Percentiles rank a stretch among this genome's conserved stretches.
Evolutionary conservation across 2,113 vertebrate species (phyloP).

Genomic region (Rafetus swinhoei): DNA sequence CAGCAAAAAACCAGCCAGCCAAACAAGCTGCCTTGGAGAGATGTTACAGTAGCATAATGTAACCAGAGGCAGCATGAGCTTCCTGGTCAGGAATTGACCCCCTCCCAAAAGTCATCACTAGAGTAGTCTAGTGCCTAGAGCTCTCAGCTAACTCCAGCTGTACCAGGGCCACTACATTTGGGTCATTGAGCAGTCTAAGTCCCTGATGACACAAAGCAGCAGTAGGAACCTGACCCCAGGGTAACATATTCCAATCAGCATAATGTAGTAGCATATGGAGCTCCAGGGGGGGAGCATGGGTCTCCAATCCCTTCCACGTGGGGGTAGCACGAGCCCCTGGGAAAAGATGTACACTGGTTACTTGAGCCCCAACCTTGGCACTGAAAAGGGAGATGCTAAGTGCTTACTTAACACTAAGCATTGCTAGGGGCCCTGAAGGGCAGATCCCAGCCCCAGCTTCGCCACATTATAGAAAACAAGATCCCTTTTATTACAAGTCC

Average conservation of each 20-base stretch:
- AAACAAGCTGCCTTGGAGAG: rapidly evolving
- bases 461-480: too few relatives aligned
- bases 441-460: too few relatives aligned
- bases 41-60: rapidly evolving
- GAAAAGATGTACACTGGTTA: too few relatives aligned
- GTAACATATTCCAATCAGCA: background rate
- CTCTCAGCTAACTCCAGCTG: background rate
- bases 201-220: rapidly evolving
- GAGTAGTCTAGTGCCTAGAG: rapidly evolving
- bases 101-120: too few relatives aligned
- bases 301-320: background rate
- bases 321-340: rapidly evolving
- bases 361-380: too few relatives aligned
- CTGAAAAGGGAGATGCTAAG: too few relatives aligned
- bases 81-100: background rate
- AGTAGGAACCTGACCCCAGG: background rate
- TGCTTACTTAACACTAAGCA: too few relatives aligned
- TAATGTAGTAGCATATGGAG: background rate
- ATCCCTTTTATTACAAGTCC: too few relatives aligned
- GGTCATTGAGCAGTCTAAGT: rapidly evolving
- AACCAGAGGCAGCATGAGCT: background rate
- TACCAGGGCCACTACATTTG: too few relatives aligned
- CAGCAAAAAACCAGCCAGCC: background rate
- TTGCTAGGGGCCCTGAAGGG: too few relatives aligned
- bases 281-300: rapidly evolving